These are phyloP conservation scores for Argyrosomus regius DNA, from an alignment of 2,797 vertebrate genomes.

Conservation along the genomic window DNA sequence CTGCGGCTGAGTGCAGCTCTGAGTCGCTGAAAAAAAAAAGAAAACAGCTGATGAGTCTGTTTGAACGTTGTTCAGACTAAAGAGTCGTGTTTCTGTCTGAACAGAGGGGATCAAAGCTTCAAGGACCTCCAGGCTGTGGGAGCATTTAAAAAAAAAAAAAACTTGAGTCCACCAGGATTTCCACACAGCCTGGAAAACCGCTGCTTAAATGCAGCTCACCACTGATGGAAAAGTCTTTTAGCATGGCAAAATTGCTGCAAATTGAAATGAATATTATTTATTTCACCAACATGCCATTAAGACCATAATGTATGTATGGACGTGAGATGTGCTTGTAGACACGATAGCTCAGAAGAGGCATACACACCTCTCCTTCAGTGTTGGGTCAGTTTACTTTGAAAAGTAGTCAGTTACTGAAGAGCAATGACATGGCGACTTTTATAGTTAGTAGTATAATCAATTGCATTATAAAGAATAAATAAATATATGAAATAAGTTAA, in stretches of 20 bases:
- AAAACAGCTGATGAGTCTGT: slow-evolving; percentile 31
- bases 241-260: neutral
- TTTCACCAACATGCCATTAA: too few relatives aligned
- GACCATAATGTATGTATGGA: too few relatives aligned
- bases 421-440: too few relatives aligned
- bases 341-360: too few relatives aligned
- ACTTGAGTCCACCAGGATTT: neutral
- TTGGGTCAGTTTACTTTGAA: too few relatives aligned
- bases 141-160: slow-evolving; percentile 4
- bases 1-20: slow-evolving; percentile 28
- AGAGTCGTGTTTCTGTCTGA: slow-evolving; percentile 30
- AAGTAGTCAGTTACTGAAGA: too few relatives aligned
- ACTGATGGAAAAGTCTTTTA: neutral
- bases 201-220: neutral
- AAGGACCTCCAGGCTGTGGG: slow-evolving; percentile 5
- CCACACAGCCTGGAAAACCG: slow-evolving; percentile 4
- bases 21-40: slow-evolving; percentile 22
- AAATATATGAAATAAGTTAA: too few relatives aligned
- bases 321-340: too few relatives aligned
- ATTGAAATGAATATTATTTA: too few relatives aligned
- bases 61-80: slow-evolving; percentile 34
- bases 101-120: slow-evolving; percentile 41
- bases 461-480: too few relatives aligned
- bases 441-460: too few relatives aligned
- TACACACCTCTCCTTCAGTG: too few relatives aligned